phyloP scores from a whole-genome alignment of 1,140 invertebrate genomes.

The Notospermus geniculatus region DNA sequence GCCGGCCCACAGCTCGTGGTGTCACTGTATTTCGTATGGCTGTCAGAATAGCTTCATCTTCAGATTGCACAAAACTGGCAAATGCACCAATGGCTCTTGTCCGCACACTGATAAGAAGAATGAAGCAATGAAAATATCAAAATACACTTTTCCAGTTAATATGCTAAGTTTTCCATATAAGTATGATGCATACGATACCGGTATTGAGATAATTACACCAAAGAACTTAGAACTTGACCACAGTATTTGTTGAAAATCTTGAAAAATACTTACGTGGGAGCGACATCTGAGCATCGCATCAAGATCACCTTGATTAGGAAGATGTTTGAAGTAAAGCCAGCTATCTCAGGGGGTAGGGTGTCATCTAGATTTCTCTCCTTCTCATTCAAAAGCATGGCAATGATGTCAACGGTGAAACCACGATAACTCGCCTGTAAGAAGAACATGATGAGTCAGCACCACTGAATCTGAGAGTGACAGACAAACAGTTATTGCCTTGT shows the following conservation, averaged over 20 bases:
- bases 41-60: conserved; percentile 39
- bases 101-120: conserved; percentile 53
- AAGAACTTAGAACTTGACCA: too few relatives aligned
- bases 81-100: conserved; percentile 62
- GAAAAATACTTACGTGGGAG: conserved; percentile 53
- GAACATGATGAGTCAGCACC: background rate
- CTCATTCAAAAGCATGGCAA: conserved; percentile 56
- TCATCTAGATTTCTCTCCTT: conserved; percentile 35
- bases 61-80: conserved; percentile 56
- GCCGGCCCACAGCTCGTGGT: conserved; percentile 14
- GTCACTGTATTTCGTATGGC: conserved; percentile 58
- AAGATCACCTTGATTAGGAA: conserved; percentile 59
- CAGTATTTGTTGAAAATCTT: background rate
- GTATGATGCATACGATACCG: too few relatives aligned
- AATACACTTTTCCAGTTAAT: too few relatives aligned
- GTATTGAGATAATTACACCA: too few relatives aligned
- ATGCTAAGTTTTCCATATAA: too few relatives aligned
- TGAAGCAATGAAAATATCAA: background rate
- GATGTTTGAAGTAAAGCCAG: conserved; percentile 42
- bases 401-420: conserved; percentile 62
- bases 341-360: conserved; percentile 22
- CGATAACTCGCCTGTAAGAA: conserved; percentile 50
- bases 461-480: too few relatives aligned
- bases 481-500: too few relatives aligned
- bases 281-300: conserved; percentile 60